A percentile compares a stretch with the other conserved stretches of the same genome.
These are phyloP conservation scores for Leucoptera coffeella DNA, from an alignment of 2,888 invertebrate species.

Conservation along the genomic window DNA sequence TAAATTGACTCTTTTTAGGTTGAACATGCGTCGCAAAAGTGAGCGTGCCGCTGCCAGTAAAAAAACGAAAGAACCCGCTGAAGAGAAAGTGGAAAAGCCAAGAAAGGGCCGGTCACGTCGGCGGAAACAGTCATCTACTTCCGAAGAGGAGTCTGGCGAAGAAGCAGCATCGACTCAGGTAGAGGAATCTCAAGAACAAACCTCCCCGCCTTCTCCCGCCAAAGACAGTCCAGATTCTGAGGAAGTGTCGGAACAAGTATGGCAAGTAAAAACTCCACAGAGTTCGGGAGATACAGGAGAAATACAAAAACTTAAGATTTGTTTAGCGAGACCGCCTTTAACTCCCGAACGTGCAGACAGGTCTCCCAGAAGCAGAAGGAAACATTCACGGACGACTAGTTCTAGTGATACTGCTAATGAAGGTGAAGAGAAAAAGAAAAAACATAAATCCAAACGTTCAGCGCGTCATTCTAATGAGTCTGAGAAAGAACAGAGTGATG, in stretches of 20 bases:
- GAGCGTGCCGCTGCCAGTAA: conserved; percentile 59
- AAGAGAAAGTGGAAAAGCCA: conserved; percentile 46
- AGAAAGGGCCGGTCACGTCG: conserved; percentile 48
- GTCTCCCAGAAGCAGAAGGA: conserved; percentile 44
- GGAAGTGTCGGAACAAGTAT: conserved; percentile 36
- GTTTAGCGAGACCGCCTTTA: conserved; percentile 51
- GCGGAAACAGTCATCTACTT: conserved; percentile 47
- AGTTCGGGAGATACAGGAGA: conserved; percentile 45
- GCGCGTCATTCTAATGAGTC: conserved; percentile 24
- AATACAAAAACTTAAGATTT: conserved; percentile 60
- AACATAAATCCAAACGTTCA: conserved; percentile 27
- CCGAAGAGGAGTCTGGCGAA: conserved; percentile 42
- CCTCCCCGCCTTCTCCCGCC: conserved; percentile 13
- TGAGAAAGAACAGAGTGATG: conserved; percentile 25
- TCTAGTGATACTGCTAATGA: conserved; percentile 39
- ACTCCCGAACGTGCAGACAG: conserved; percentile 47
- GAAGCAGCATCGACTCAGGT: conserved; percentile 18
- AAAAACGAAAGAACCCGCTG: conserved; percentile 61
- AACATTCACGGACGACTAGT: conserved; percentile 41
- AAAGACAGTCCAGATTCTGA: conserved; percentile 13
- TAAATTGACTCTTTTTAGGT: no score
- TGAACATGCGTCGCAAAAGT: conserved; percentile 70
- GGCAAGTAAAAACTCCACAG: conserved; percentile 48
- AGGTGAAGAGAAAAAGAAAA: conserved; percentile 37
- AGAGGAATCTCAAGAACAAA: conserved; percentile 15